A percentile compares a stretch with the other conserved stretches of the same genome.
These are phyloP conservation scores for Hippocampus zosterae DNA, from an alignment of 2,113 vertebrate species.

Conservation along the genomic window DNA sequence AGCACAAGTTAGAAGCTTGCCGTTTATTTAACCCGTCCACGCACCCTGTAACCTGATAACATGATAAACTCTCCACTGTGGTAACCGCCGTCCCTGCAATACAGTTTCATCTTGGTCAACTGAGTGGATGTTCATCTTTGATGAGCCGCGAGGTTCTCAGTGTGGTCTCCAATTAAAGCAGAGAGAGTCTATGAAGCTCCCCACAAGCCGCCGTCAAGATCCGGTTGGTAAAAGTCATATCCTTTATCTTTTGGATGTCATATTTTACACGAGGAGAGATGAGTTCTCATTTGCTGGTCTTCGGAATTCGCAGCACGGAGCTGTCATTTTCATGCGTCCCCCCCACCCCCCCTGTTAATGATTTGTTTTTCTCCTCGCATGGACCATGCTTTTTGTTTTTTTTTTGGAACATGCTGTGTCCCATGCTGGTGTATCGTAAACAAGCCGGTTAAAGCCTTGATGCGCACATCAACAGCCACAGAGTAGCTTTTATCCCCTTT, in stretches of 20 bases:
- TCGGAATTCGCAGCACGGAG: background rate
- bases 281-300: constrained; percentile 2
- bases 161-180: background rate
- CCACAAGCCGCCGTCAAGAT: background rate
- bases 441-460: constrained; percentile 11
- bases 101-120: background rate
- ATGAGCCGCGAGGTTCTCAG: constrained; percentile 1
- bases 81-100: background rate
- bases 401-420: constrained; percentile 12
- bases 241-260: background rate
- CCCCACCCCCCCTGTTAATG: background rate
- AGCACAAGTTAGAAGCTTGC: background rate
- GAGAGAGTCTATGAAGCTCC: background rate
- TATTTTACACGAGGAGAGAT: background rate
- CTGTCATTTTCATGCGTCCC: constrained; percentile 2
- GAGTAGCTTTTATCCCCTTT: constrained; percentile 10
- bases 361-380: constrained; percentile 7
- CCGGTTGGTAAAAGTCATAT: background rate
- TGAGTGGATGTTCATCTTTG: background rate
- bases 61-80: no score
- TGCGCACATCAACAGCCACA: constrained; percentile 4
- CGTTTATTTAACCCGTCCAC: background rate
- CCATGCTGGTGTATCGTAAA: constrained; percentile 41
- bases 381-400: background rate
- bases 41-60: no score